Evolutionary conservation across 2,797 vertebrate species (phyloP).

Genomic region (Alauda arvensis): DNA sequence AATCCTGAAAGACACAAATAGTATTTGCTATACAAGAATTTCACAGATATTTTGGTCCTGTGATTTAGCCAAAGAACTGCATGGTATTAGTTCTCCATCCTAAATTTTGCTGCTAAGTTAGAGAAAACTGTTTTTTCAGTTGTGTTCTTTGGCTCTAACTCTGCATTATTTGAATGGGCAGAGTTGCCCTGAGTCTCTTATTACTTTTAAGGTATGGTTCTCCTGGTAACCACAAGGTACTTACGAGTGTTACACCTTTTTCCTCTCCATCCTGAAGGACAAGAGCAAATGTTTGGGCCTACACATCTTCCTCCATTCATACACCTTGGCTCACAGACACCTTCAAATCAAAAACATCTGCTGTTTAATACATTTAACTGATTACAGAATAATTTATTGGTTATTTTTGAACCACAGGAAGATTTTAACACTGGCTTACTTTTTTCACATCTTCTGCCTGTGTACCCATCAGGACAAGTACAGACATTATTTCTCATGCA

Average conservation of each 20-base stretch:
- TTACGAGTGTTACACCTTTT: slow-evolving; percentile 82
- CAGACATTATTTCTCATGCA: slow-evolving; percentile 91
- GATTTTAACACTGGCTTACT: slow-evolving; percentile 73
- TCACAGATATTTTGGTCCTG: not conserved
- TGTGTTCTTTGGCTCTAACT: not conserved
- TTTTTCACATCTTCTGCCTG: slow-evolving; percentile 86
- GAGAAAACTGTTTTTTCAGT: not conserved
- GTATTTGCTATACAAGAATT: not conserved
- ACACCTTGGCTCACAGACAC: slow-evolving; percentile 88
- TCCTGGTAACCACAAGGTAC: slow-evolving; percentile 49
- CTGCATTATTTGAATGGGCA: not conserved
- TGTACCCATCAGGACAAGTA: slow-evolving; percentile 84
- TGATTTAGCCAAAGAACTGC: not conserved
- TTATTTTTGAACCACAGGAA: not conserved
- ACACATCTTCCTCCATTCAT: slow-evolving; percentile 91
- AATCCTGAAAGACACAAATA: not conserved
- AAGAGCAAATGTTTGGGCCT: slow-evolving; percentile 85
- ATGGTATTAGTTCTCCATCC: not conserved
- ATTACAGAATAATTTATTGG: not conserved
- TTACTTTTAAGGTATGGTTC: not conserved
- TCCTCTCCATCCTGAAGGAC: slow-evolving; percentile 88
- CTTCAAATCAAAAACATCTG: slow-evolving; percentile 62
- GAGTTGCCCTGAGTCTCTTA: not conserved
- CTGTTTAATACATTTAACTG: not conserved
- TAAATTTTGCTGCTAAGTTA: not conserved